Base-by-base conservation (phyloP, 2,797 vertebrate species). In the Serranus cabrilla region DNA sequence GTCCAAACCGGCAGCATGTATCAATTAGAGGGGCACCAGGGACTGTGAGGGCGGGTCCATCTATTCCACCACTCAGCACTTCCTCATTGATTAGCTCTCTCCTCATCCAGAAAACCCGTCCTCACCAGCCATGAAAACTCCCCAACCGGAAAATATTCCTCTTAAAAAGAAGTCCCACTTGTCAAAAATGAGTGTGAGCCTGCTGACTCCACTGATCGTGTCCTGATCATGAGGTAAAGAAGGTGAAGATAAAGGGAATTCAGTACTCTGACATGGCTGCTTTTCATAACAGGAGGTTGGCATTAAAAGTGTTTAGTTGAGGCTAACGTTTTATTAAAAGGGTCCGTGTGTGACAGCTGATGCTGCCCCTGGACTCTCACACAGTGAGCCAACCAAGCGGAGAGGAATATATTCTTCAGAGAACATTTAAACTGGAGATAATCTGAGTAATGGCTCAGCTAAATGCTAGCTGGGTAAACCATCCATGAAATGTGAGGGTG, bases 11-110 rank as follows among this genome's bases (percentile, higher is more conserved):
- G 90, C 87, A 89, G 84, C 45, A 57, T 83, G 71, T 86, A 89
- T 92, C 90, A 92, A 91, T 92, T 92, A 92, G 82, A 91, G 62
- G 62, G 69, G 75, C 91, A 88, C 78, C 0, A 78, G 90, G 88
- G 91, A 92, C 76, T 69, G 46, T 64, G 85, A 73, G 74, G 80
- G 78, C 73, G 74, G 87, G 87, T 57, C 86, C 83, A 76, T 92
- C 84, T 85, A 87, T 80, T 92, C 78, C 34, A 11, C 89, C 78
- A 88, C 89, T 93, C 91, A 93, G 92, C 93, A 91, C 78, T 92
- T 88, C 86, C 83, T 71, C 86, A 91, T 91, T 91, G 90, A 93
- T 94, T 87, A 88, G 79, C 83, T 89, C 78, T 87, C 79, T 85
- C 70, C 76, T 91, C 81, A 69, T 73, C 89, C 81, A 83, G 88